Percentiles rank a stretch among this genome's conserved stretches.
phyloP scores from a whole-genome alignment of 1,140 invertebrate species.

The Drosophila ironensis region DNA sequence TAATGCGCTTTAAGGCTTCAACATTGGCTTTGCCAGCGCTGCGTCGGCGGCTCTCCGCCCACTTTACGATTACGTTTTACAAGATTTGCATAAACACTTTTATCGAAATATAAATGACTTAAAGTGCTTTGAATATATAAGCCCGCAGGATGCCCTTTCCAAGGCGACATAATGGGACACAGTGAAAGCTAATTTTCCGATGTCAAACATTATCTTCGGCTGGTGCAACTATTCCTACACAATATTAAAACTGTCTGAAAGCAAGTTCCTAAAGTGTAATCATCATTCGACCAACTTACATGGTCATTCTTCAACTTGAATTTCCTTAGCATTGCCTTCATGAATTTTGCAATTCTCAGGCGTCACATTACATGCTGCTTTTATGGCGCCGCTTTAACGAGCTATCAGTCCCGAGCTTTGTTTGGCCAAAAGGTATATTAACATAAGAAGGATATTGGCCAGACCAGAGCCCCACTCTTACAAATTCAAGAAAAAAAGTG shows the following conservation, averaged over 20 bases:
- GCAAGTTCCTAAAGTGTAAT: constrained; percentile 6
- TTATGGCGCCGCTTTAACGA: constrained; percentile 61
- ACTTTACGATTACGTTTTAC: constrained; percentile 56
- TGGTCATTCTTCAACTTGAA: neutral
- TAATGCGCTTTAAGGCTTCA: constrained; percentile 55
- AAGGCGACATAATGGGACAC: neutral
- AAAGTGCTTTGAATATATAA: constrained; percentile 56
- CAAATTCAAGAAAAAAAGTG: neutral
- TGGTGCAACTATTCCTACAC: too few species aligned
- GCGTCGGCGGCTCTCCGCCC: constrained; percentile 24
- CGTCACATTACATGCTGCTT: constrained; percentile 47
- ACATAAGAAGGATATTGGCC: constrained; percentile 54
- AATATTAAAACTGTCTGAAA: too few species aligned
- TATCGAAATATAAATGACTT: constrained; percentile 77
- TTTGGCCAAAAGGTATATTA: constrained; percentile 41
- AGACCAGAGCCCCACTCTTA: neutral
- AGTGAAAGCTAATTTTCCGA: too few species aligned
- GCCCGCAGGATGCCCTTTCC: constrained; percentile 20
- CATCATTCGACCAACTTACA: neutral
- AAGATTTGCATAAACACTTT: constrained; percentile 76
- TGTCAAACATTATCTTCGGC: too few species aligned
- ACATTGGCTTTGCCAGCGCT: constrained; percentile 32
- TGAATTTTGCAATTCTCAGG: constrained; percentile 60
- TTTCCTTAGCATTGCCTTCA: constrained; percentile 42
- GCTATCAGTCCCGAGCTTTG: constrained; percentile 47